A percentile compares a stretch with the other conserved stretches of the same genome.
Conservation (phyloP, 2,797 vertebrate genomes). For the Eupleurogrammus muticus region DNA sequence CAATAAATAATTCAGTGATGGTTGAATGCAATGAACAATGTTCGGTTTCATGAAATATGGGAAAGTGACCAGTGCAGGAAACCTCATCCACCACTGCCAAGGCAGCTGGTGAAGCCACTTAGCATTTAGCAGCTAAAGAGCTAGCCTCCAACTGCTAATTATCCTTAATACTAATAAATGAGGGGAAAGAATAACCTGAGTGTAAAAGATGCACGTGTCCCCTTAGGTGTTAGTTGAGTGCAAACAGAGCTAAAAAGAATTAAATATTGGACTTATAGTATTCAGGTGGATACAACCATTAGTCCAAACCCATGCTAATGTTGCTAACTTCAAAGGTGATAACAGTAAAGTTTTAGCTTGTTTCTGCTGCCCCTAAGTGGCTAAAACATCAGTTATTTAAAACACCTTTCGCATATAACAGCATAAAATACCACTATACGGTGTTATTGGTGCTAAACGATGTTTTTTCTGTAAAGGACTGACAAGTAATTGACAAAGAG, state of each 20-base stretch:
- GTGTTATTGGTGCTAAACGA: background rate
- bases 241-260: too few species aligned
- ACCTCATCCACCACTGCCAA: background rate
- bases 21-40: background rate
- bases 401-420: background rate
- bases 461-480: background rate
- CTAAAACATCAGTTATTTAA: background rate
- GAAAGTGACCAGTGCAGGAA: background rate
- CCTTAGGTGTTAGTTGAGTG: too few species aligned
- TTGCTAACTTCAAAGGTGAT: background rate
- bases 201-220: too few species aligned
- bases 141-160: too few species aligned
- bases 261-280: too few species aligned
- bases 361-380: background rate
- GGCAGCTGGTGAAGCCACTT: background rate
- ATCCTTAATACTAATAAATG: background rate
- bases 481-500: background rate
- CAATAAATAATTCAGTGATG: background rate
- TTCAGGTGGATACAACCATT: too few species aligned
- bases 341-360: background rate
- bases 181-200: background rate
- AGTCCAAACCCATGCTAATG: background rate
- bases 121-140: conserved; percentile 1
- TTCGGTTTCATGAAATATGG: background rate
- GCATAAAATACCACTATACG: background rate